These are phyloP conservation scores for Orientallactaga bullata DNA, from an alignment of 2,113 vertebrate species.

Conservation along the genomic window DNA sequence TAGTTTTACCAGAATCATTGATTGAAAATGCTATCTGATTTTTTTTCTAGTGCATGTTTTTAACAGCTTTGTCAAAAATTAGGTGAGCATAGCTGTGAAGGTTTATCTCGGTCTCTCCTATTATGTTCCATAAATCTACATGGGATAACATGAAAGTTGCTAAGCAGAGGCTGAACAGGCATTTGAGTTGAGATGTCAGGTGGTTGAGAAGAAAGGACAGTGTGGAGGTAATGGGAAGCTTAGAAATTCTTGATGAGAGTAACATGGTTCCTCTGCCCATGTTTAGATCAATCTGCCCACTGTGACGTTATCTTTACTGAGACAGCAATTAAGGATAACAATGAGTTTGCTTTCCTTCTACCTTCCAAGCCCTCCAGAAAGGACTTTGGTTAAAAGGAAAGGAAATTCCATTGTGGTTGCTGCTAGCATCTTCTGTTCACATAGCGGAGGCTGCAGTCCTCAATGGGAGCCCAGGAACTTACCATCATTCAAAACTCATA, in stretches of 20 bases:
- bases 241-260: not conserved
- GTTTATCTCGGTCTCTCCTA: too few species aligned
- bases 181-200: not conserved
- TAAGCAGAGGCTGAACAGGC: not conserved
- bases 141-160: too few species aligned
- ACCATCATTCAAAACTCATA: not conserved
- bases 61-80: too few species aligned
- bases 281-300: not conserved
- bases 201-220: not conserved
- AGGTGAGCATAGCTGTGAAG: too few species aligned
- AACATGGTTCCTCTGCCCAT: not conserved
- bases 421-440: not conserved
- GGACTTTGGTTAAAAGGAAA: not conserved
- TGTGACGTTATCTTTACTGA: not conserved
- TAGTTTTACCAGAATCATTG: too few species aligned
- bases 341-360: not conserved
- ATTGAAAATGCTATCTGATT: too few species aligned
- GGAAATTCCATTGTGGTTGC: not conserved
- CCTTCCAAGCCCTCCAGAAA: not conserved
- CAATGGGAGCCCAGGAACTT: not conserved
- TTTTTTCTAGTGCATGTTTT: too few species aligned
- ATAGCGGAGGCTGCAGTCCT: not conserved
- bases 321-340: slow-evolving; percentile 18
- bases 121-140: too few species aligned
- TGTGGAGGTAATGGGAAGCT: not conserved